Conservation (phyloP, 2,888 invertebrate species). For the Trichogramma dendrolimi region DNA sequence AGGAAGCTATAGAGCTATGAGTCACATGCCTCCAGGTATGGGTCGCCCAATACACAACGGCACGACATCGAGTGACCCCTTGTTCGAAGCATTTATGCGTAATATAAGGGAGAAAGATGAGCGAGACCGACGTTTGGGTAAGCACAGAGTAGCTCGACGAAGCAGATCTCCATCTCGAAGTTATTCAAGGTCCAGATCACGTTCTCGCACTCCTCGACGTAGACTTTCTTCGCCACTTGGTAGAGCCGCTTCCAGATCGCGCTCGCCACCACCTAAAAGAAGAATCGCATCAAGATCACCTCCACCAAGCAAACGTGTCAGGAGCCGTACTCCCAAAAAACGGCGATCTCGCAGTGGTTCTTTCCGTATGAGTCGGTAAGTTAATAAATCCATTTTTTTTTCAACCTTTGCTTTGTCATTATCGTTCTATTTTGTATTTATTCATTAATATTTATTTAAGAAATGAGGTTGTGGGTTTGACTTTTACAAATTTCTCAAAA, state of each 20-base stretch:
- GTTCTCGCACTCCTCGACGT: conserved; percentile 32
- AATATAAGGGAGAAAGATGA: conserved; percentile 82
- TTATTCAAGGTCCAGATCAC: conserved; percentile 51
- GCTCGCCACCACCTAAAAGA: conserved; percentile 50
- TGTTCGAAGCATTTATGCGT: conserved; percentile 80
- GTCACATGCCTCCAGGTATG: conserved; percentile 61
- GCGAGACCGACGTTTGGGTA: conserved; percentile 62
- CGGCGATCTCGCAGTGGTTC: conserved; percentile 53
- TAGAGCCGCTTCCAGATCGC: conserved; percentile 44
- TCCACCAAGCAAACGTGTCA: conserved; percentile 42
- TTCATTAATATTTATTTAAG: too few relatives aligned
- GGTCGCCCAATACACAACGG: conserved; percentile 52
- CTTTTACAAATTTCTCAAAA: too few relatives aligned
- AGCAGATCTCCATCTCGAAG: conserved; percentile 55
- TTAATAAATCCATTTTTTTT: neutral
- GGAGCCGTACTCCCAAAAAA: conserved; percentile 48
- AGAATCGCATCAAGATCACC: conserved; percentile 43
- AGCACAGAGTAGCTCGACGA: conserved; percentile 58
- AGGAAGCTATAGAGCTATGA: conserved; percentile 49
- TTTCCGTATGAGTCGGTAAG: conserved; percentile 58
- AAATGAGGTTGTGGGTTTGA: too few relatives aligned
- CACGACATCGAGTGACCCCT: conserved; percentile 72
- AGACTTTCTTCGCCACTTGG: conserved; percentile 44
- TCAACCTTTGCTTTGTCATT: too few relatives aligned
- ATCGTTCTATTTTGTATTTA: too few relatives aligned